Conservation (phyloP, 1,140 invertebrate species). For the Thaumatotibia leucotreta region DNA sequence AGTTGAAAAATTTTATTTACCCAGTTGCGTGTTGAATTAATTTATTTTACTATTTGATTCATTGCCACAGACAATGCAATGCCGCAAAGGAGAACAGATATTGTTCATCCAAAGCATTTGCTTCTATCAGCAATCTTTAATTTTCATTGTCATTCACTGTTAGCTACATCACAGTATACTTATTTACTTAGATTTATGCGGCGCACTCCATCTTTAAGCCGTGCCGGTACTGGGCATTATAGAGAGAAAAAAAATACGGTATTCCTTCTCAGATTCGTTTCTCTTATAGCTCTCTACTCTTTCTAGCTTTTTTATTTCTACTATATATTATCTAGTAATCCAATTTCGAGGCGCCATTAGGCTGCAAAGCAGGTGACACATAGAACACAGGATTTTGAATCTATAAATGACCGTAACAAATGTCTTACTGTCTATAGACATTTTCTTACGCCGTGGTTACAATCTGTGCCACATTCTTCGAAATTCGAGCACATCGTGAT, state of each 20-base stretch:
- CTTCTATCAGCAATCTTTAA: background rate
- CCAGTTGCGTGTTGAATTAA: background rate
- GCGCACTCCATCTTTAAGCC: background rate
- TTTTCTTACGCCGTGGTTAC: background rate
- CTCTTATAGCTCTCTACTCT: too few species aligned
- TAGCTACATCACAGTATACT: background rate
- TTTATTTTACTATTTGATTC: background rate
- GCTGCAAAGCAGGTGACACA: too few species aligned
- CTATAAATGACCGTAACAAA: background rate
- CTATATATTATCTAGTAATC: too few species aligned
- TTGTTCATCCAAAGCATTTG: background rate
- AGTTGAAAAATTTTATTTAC: background rate
- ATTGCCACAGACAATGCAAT: conserved; percentile 8
- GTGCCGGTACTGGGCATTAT: too few species aligned
- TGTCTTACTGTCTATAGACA: too few species aligned
- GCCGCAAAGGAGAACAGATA: background rate
- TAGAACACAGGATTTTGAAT: too few species aligned
- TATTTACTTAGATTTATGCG: too few species aligned
- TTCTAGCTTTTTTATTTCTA: too few species aligned
- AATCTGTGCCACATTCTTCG: background rate
- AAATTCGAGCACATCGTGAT: background rate
- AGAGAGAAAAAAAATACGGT: too few species aligned
- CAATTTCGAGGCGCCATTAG: too few species aligned
- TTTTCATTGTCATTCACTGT: background rate
- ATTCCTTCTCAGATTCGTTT: too few species aligned